Evolutionary conservation across 2,113 vertebrate genomes (phyloP), one percentile per base, ranked within the genome.

Genomic region (Nothobranchius furzeri): DNA sequence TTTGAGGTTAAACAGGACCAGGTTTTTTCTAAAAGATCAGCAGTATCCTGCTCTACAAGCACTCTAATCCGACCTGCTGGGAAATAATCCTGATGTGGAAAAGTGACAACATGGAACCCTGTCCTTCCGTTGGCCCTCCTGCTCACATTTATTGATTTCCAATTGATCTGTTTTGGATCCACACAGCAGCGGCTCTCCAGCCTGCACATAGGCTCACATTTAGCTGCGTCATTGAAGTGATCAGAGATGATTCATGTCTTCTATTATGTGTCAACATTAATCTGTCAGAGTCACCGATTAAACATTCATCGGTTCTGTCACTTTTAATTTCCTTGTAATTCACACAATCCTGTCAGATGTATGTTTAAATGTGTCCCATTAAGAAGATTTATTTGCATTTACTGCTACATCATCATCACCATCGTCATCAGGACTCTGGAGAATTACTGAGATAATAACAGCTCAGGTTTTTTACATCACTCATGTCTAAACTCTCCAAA

Each of bases 321-420:
- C 17, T 62, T 68, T 71, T 50, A 25, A 60, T 74, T 77, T 46
- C 50, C 59, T 11, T 11, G 30, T 50, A 43, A 60, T 67, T 76
- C 48, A 40, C 20, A 46, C 24, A 30, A 25, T 59, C 49, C 42
- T 49, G 68, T 67, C 48, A 53, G 37, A 59, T 1, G 30, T 36
- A 12, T 60, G 62, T 77, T 64, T 50, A 46, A 20, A 54, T 1
- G 48, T 56, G 43, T 51, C 70, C 35, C 64, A 65, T 81, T 61
- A 72, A 50, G 24, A 7, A 48, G 46, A 73, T 24, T 15, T 52
- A 75, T 72, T 74, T 54, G 24, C n/a, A 49, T 64, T 74, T 54
- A 35, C n/a, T 53, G 60, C 20, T 42, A 14, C 42, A 53, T 45
- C 46, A 70, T 58, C 2, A n/a, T 46, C 64, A 12, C 36, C 50